A percentile compares a stretch with the other conserved stretches of the same genome.
These are phyloP conservation scores for Hypothenemus hampei DNA, from an alignment of 1,140 invertebrate genomes.

Conservation along the genomic window DNA sequence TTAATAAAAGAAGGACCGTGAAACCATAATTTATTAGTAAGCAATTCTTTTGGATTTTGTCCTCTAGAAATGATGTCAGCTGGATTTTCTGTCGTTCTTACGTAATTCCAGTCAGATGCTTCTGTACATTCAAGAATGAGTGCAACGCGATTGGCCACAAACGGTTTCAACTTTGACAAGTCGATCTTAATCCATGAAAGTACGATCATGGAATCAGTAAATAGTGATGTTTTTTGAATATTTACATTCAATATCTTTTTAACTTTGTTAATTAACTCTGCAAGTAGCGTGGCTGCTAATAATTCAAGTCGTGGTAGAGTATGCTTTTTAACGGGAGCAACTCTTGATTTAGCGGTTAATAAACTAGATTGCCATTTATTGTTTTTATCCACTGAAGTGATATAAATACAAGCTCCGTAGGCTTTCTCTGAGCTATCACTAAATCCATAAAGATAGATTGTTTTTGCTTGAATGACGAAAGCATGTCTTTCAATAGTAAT, in stretches of 20 bases:
- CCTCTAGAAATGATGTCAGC: constrained; percentile 40
- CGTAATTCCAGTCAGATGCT: constrained; percentile 43
- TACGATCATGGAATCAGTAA: constrained; percentile 45
- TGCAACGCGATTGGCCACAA: constrained; percentile 43
- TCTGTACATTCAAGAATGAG: constrained; percentile 34
- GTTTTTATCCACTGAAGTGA: too few relatives aligned
- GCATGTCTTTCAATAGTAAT: too few relatives aligned
- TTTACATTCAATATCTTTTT: constrained; percentile 29
- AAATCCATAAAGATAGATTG: too few relatives aligned
- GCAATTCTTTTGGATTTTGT: neutral
- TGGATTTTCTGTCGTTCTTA: constrained; percentile 38
- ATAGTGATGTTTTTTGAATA: constrained; percentile 36
- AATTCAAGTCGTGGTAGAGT: neutral
- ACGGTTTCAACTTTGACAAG: constrained; percentile 39
- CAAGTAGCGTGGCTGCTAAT: neutral
- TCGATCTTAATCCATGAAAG: constrained; percentile 43
- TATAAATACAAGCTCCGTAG: too few relatives aligned
- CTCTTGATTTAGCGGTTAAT: neutral
- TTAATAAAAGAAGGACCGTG: constrained; percentile 17
- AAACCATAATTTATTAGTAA: neutral
- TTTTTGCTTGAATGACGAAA: too few relatives aligned
- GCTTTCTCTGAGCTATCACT: too few relatives aligned
- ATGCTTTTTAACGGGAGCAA: neutral
- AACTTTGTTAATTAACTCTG: constrained; percentile 26
- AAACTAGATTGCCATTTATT: neutral